These are phyloP conservation scores for Peucedramus taeniatus DNA, from an alignment of 2,113 vertebrate species.

Conservation along the genomic window DNA sequence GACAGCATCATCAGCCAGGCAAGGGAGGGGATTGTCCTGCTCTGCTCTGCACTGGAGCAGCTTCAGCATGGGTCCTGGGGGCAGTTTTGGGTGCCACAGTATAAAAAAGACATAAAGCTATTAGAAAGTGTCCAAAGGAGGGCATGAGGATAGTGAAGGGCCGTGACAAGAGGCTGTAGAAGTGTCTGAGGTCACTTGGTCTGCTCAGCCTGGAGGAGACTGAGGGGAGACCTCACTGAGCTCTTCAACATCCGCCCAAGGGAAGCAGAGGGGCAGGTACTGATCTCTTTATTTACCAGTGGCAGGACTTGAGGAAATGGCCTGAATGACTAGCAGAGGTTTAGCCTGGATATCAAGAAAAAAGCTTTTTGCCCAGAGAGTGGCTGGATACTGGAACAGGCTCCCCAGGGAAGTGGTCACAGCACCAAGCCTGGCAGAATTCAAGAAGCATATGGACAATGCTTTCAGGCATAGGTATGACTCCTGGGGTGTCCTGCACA, in stretches of 20 bases:
- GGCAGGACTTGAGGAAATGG: background rate
- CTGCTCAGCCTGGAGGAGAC: background rate
- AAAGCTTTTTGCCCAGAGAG: background rate
- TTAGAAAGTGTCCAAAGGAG: too few species aligned
- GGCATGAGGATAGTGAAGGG: background rate
- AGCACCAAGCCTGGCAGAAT: background rate
- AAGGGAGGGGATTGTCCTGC: background rate
- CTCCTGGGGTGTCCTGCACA: background rate
- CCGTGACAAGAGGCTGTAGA: background rate
- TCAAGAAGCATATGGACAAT: background rate
- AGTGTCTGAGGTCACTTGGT: rapidly evolving
- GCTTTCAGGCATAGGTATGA: background rate
- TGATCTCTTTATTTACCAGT: background rate
- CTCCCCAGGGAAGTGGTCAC: background rate
- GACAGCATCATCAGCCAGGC: rapidly evolving
- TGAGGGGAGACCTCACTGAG: too few species aligned
- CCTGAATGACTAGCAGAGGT: background rate
- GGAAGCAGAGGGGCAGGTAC: background rate
- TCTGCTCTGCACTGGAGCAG: rapidly evolving
- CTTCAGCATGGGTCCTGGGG: background rate
- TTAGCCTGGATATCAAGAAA: background rate
- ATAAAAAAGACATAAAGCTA: too few species aligned
- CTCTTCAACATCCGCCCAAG: rapidly evolving
- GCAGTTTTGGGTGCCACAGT: background rate
- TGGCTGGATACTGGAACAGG: background rate